Conservation (phyloP, 2,113 vertebrate genomes). For the Mastomys natalensis region DNA sequence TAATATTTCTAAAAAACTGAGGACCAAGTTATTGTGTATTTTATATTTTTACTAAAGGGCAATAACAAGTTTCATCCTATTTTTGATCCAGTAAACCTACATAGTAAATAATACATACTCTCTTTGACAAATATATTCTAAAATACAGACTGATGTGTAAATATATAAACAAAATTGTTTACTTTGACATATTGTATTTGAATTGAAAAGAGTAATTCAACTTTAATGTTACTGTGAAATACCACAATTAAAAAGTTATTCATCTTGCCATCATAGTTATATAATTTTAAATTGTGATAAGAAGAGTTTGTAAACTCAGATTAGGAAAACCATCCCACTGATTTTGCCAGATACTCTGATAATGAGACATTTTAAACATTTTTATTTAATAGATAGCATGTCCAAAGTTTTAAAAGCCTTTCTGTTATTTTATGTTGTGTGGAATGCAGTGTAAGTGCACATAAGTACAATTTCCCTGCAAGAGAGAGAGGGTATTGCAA, state of each 20-base stretch:
- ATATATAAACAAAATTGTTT: conserved; percentile 11
- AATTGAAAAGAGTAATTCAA: not conserved
- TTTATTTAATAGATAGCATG: not conserved
- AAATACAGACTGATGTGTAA: not conserved
- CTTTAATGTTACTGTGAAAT: not conserved
- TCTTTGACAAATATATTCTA: not conserved
- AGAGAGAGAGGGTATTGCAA: not conserved
- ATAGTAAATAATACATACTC: not conserved
- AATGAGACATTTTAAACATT: conserved; percentile 53
- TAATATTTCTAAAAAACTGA: not conserved
- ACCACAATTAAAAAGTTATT: not conserved
- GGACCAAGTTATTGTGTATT: not conserved
- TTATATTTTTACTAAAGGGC: not conserved
- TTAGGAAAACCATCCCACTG: conserved; percentile 58
- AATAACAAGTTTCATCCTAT: not conserved
- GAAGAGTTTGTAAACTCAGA: not conserved
- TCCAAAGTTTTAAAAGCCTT: not conserved
- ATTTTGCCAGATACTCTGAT: conserved; percentile 69
- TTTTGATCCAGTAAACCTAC: not conserved
- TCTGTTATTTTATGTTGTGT: not conserved
- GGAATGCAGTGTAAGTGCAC: fast-evolving
- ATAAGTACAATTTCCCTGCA: fast-evolving
- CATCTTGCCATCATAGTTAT: conserved; percentile 28
- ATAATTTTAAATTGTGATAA: conserved; percentile 63
- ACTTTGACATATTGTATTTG: not conserved